phyloP scores from a whole-genome alignment of 1,140 invertebrate species.

The Fragariocoptes setiger region DNA sequence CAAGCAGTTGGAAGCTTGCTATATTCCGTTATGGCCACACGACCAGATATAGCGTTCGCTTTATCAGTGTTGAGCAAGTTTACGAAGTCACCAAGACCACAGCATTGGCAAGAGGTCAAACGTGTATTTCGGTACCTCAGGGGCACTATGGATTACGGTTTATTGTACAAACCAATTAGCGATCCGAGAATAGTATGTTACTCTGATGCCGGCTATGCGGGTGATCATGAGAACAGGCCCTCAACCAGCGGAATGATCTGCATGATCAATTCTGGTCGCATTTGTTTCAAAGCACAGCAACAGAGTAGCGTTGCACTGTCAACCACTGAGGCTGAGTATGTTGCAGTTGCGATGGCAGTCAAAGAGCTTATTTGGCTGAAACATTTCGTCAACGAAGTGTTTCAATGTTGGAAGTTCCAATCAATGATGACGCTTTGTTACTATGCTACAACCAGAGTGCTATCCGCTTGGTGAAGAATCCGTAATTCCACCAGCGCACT shows the following conservation, averaged over 20 bases:
- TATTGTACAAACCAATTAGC: neutral
- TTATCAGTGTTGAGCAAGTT: constrained; percentile 16
- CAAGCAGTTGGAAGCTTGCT: constrained; percentile 14
- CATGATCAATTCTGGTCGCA: constrained; percentile 10
- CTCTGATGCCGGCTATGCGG: constrained; percentile 6
- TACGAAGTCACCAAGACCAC: constrained; percentile 8
- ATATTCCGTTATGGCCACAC: constrained; percentile 16
- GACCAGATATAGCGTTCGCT: constrained; percentile 19
- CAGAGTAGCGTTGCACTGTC: constrained; percentile 7
- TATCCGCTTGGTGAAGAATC: neutral
- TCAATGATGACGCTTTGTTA: no score
- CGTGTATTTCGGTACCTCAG: constrained; percentile 13
- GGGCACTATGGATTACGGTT: constrained; percentile 6
- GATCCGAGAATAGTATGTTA: constrained; percentile 3
- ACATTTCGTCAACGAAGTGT: constrained; percentile 3
- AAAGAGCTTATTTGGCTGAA: constrained; percentile 13
- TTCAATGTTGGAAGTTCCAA: neutral
- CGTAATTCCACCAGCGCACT: neutral
- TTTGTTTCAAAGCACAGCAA: constrained; percentile 14
- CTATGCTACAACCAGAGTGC: constrained; percentile 1
- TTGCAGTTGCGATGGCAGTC: neutral
- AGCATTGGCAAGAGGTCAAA: constrained; percentile 11
- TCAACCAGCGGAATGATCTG: constrained; percentile 9
- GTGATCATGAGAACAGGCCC: constrained; percentile 2
- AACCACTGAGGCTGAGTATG: constrained; percentile 8